Evolutionary conservation across 2,113 vertebrate species (phyloP).

Genomic region (Tamias sibiricus): DNA sequence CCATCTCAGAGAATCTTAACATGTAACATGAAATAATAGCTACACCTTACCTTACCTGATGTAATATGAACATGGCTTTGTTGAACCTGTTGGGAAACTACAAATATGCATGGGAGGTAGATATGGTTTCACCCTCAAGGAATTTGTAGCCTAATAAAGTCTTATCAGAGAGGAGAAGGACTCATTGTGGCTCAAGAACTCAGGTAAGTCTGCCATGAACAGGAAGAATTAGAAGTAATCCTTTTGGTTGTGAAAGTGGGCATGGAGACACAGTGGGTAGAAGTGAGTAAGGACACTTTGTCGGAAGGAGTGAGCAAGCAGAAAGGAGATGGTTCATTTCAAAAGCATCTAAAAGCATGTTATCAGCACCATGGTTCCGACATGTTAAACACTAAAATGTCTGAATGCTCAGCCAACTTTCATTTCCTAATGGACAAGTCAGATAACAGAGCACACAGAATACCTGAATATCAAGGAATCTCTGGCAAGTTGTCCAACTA

Average conservation of each 20-base stretch:
- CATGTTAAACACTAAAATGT: neutral
- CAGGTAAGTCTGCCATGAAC: neutral
- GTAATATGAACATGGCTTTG: neutral
- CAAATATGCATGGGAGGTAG: neutral
- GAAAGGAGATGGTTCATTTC: neutral
- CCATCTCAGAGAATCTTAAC: neutral
- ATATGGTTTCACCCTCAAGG: neutral
- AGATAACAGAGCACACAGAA: neutral
- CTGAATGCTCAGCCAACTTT: neutral
- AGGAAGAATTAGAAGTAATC: neutral
- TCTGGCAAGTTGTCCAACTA: neutral
- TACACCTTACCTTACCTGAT: neutral
- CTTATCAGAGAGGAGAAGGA: neutral
- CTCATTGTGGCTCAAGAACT: neutral
- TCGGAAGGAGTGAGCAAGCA: neutral
- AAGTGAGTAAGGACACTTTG: neutral
- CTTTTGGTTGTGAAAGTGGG: neutral
- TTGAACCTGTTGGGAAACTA: neutral
- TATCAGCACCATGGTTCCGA: neutral
- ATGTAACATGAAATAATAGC: neutral
- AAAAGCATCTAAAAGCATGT: neutral
- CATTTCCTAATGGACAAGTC: neutral
- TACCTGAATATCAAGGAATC: neutral
- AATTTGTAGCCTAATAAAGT: neutral
- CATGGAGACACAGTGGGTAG: neutral